A percentile compares a stretch with the other conserved stretches of the same genome.
phyloP scores from a whole-genome alignment of 2,888 invertebrate species.

The Pristionchus maxplancki region DNA sequence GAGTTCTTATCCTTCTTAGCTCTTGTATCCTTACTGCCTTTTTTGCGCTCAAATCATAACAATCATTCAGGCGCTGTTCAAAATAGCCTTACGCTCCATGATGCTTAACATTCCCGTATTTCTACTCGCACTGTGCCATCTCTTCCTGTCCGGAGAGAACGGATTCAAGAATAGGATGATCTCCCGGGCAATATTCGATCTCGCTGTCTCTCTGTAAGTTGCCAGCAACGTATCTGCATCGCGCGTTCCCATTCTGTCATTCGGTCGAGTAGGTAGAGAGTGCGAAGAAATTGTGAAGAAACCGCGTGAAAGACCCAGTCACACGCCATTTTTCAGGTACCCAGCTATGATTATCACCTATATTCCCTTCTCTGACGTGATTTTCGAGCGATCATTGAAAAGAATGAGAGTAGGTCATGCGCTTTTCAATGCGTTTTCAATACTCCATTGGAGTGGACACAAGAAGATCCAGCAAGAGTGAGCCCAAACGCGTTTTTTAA shows the following conservation, averaged over 20 bases:
- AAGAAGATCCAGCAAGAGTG: not conserved
- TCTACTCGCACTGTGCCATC: not conserved
- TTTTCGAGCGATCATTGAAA: slow-evolving; percentile 23
- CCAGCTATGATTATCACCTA: not conserved
- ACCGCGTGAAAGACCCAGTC: too few species aligned
- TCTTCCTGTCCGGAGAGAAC: not conserved
- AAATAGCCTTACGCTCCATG: not conserved
- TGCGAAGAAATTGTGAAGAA: too few species aligned
- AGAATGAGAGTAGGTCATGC: not conserved
- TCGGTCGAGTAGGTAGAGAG: too few species aligned
- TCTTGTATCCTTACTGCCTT: not conserved
- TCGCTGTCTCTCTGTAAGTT: not conserved
- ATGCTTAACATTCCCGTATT: not conserved
- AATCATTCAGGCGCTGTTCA: not conserved
- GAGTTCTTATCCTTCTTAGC: not conserved
- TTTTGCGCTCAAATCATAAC: too few species aligned
- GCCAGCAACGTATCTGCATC: not conserved
- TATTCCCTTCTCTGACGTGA: not conserved
- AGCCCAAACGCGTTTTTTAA: too few species aligned
- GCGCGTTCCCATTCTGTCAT: not conserved
- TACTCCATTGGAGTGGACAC: not conserved
- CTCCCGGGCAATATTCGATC: not conserved
- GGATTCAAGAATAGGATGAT: not conserved
- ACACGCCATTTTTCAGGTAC: not conserved
- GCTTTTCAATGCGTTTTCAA: not conserved